Percentiles rank a stretch among this genome's conserved stretches.
phyloP scores from a whole-genome alignment of 2,797 vertebrate species.

The Odontamblyopus lacepedii region DNA sequence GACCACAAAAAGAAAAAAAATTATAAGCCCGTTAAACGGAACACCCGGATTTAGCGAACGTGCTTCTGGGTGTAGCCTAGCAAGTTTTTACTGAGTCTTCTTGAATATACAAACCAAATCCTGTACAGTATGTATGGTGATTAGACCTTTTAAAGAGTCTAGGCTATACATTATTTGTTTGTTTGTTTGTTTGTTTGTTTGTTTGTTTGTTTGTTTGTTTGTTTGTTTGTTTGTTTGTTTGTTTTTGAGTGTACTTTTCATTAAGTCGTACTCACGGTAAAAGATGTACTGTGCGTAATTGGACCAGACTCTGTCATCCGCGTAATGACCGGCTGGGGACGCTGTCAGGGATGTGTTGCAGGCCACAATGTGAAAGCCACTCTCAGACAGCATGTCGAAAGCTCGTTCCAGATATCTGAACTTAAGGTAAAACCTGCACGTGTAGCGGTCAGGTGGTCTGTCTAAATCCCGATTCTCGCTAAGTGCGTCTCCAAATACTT shows the following conservation, averaged over 20 bases:
- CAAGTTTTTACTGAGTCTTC: too few species aligned
- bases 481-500: constrained; percentile 96
- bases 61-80: constrained; percentile 20
- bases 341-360: constrained; percentile 95
- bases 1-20: constrained; percentile 32
- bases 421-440: constrained; percentile 93
- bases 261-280: constrained; percentile 91
- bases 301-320: constrained; percentile 95
- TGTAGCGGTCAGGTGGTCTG: constrained; percentile 91
- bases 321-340: constrained; percentile 87
- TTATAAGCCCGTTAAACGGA: constrained; percentile 32
- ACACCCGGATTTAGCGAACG: constrained; percentile 19
- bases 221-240: too few species aligned
- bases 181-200: too few species aligned
- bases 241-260: background rate
- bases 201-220: too few species aligned
- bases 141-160: background rate
- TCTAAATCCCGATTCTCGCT: constrained; percentile 94
- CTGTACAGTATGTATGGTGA: background rate
- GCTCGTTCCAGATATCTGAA: constrained; percentile 96
- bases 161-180: too few species aligned
- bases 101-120: too few species aligned
- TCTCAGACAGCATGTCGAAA: constrained; percentile 97
- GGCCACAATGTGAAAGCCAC: constrained; percentile 97
- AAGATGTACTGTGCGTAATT: constrained; percentile 99